A percentile compares a stretch with the other conserved stretches of the same genome.
Conservation (phyloP, 2,888 invertebrate species). For the Rapana venosa region DNA sequence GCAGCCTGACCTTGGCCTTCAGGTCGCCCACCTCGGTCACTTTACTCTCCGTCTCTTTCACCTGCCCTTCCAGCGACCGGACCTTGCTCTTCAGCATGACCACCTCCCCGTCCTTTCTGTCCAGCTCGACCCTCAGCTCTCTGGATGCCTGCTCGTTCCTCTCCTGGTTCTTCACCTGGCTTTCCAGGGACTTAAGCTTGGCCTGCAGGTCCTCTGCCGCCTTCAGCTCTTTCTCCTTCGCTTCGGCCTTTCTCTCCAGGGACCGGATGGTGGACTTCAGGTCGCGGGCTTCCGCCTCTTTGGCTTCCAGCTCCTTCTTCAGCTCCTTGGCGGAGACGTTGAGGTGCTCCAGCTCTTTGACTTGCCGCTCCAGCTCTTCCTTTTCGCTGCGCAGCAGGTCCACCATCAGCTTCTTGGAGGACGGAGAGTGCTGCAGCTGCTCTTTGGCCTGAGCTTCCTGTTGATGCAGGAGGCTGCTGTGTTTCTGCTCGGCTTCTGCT, state of each 20-base stretch:
- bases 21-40: conserved; percentile 50
- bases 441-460: conserved; percentile 20
- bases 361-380: conserved; percentile 50
- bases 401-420: conserved; percentile 25
- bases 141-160: neutral
- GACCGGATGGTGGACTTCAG: conserved; percentile 43
- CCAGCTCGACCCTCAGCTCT: conserved; percentile 40
- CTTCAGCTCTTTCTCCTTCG: conserved; percentile 16
- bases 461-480: neutral
- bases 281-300: conserved; percentile 53
- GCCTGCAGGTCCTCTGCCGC: neutral
- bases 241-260: conserved; percentile 31
- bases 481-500: neutral
- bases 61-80: neutral
- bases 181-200: conserved; percentile 10
- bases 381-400: conserved; percentile 50
- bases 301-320: conserved; percentile 46
- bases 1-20: conserved; percentile 39
- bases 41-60: neutral
- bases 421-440: neutral
- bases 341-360: conserved; percentile 41
- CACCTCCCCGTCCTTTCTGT: conserved; percentile 47
- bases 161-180: neutral
- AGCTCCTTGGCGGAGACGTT: conserved; percentile 32
- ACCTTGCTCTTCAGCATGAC: conserved; percentile 30